Evolutionary conservation across 1,140 invertebrate genomes (phyloP).

Genomic region (Brachionus rotundiformis): DNA sequence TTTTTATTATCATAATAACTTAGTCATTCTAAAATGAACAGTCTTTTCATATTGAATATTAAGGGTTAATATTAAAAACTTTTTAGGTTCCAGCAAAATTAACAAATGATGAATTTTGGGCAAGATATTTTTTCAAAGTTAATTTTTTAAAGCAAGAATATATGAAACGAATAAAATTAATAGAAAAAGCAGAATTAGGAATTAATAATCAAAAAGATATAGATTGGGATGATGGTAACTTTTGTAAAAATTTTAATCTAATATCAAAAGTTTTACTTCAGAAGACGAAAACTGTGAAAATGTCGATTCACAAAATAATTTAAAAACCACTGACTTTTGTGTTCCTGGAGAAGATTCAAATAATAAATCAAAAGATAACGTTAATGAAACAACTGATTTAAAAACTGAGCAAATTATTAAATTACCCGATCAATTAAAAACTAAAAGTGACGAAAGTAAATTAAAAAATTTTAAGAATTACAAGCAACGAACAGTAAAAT

Average conservation of each 20-base stretch:
- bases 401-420: too few species aligned
- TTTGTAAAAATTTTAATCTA: background rate
- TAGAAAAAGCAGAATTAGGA: background rate
- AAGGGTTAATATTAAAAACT: too few species aligned
- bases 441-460: background rate
- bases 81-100: slow-evolving; percentile 28
- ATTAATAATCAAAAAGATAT: background rate
- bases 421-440: background rate
- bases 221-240: slow-evolving; percentile 25
- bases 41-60: too few species aligned
- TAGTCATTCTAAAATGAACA: too few species aligned
- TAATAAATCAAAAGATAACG: too few species aligned
- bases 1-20: too few species aligned
- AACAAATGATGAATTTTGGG: slow-evolving; percentile 23
- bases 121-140: slow-evolving; percentile 37
- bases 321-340: too few species aligned
- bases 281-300: background rate
- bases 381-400: background rate
- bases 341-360: too few species aligned
- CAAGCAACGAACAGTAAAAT: too few species aligned
- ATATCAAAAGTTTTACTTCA: background rate
- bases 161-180: slow-evolving; percentile 22
- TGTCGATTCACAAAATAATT: background rate
- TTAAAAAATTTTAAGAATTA: too few species aligned
- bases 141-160: slow-evolving; percentile 31